These are phyloP conservation scores for Stichodactyla helianthus DNA, from an alignment of 64 coral and sea anemone genomes.

Conservation along the genomic window DNA sequence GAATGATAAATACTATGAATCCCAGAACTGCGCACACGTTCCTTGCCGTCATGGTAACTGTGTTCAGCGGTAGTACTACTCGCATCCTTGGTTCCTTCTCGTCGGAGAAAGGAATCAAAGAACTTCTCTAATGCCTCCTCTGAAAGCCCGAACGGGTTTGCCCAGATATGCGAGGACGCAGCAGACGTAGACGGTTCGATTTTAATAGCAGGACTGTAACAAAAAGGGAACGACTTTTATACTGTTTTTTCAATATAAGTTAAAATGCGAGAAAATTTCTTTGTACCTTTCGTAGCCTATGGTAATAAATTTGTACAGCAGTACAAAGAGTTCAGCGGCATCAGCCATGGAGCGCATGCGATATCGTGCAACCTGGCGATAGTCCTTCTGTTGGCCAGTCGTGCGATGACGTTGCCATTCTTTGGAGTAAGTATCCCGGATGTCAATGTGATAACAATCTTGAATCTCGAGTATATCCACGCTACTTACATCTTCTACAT, in stretches of 20 bases:
- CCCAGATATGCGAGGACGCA: constrained; percentile 16
- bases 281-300: constrained; percentile 49
- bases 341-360: constrained; percentile 91
- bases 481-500: constrained; percentile 79
- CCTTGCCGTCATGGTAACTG: constrained; percentile 36
- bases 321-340: constrained; percentile 87
- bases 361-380: constrained; percentile 84
- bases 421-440: constrained; percentile 77
- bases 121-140: constrained; percentile 52
- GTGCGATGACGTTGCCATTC: constrained; percentile 79
- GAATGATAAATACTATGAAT: constrained; percentile 68
- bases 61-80: neutral
- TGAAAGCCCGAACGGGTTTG: constrained; percentile 66
- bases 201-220: neutral
- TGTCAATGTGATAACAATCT: constrained; percentile 70
- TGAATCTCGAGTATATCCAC: constrained; percentile 81
- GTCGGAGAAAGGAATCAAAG: constrained; percentile 24
- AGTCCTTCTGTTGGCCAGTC: constrained; percentile 30
- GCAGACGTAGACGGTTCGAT: neutral
- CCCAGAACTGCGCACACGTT: constrained; percentile 3
- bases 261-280: neutral
- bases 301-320: constrained; percentile 88
- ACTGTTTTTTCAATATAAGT: neutral
- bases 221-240: neutral
- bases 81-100: neutral